These are phyloP conservation scores for Hirtodrosophila histrioides DNA, from an alignment of 2,888 invertebrate species.

Conservation along the genomic window DNA sequence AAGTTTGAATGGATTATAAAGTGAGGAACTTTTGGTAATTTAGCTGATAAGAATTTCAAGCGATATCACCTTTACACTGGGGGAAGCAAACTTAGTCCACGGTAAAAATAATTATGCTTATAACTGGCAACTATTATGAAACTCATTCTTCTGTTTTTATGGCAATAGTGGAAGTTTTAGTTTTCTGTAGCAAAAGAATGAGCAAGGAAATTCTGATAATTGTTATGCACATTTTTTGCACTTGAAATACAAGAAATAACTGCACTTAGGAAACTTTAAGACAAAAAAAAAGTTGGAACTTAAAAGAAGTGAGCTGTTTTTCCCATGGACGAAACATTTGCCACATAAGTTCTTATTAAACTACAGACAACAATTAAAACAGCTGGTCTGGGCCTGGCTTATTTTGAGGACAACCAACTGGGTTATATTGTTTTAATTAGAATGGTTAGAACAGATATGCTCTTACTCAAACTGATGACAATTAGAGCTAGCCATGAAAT, in stretches of 20 bases:
- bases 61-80: slow-evolving; percentile 6
- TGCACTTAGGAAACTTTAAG: not conserved
- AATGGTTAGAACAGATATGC: slow-evolving; percentile 23
- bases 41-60: slow-evolving; percentile 24
- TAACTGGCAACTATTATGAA: slow-evolving; percentile 65
- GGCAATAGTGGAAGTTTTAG: slow-evolving; percentile 27
- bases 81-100: slow-evolving; percentile 7
- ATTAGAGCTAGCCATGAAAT: slow-evolving; percentile 50
- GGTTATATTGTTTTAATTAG: slow-evolving; percentile 57
- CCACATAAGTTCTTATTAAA: slow-evolving; percentile 27
- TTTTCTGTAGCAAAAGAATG: slow-evolving; percentile 17
- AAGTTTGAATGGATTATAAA: slow-evolving; percentile 10
- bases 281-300: too few species aligned
- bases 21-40: slow-evolving; percentile 15
- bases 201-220: slow-evolving; percentile 33
- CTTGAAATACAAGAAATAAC: slow-evolving; percentile 2
- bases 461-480: slow-evolving; percentile 25
- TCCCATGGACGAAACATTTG: not conserved
- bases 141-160: slow-evolving; percentile 59
- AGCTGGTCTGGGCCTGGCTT: not conserved
- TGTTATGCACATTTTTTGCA: slow-evolving; percentile 3
- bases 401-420: slow-evolving; percentile 2
- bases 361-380: not conserved
- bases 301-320: too few species aligned
- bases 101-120: slow-evolving; percentile 63